These are phyloP conservation scores for Apamea anceps DNA, from an alignment of 2,888 invertebrate genomes.

Conservation along the genomic window DNA sequence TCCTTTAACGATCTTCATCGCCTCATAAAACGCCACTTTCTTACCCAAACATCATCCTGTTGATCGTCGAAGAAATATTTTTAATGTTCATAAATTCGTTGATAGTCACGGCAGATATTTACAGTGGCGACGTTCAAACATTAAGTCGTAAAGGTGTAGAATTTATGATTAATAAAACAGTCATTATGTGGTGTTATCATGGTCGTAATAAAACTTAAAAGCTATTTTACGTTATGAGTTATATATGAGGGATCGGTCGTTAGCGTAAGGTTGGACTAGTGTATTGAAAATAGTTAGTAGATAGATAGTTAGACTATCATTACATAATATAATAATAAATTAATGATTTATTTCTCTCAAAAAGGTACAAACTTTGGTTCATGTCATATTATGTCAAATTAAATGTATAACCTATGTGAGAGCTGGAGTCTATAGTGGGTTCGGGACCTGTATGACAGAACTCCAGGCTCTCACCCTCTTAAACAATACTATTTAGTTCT, in stretches of 20 bases:
- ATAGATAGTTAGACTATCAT: too few species aligned
- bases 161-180: constrained; percentile 78
- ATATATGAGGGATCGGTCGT: constrained; percentile 42
- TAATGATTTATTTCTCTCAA: too few species aligned
- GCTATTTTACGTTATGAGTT: constrained; percentile 60
- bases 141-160: constrained; percentile 77
- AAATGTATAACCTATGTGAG: too few species aligned
- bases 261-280: constrained; percentile 24
- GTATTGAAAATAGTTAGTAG: background rate
- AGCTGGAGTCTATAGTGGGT: too few species aligned
- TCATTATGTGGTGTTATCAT: constrained; percentile 67
- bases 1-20: constrained; percentile 27
- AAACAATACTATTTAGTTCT: too few species aligned
- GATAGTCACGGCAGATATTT: constrained; percentile 75
- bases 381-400: too few species aligned
- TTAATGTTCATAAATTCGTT: constrained; percentile 75
- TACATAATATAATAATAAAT: too few species aligned
- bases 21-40: constrained; percentile 37
- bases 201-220: constrained; percentile 66
- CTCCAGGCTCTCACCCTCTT: too few species aligned
- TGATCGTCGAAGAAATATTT: constrained; percentile 63
- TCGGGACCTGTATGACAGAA: too few species aligned
- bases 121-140: constrained; percentile 66
- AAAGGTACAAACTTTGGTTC: too few species aligned
- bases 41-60: constrained; percentile 65